These are phyloP conservation scores for Drosophila acutilabella DNA, from an alignment of 2,888 invertebrate species.

Conservation along the genomic window DNA sequence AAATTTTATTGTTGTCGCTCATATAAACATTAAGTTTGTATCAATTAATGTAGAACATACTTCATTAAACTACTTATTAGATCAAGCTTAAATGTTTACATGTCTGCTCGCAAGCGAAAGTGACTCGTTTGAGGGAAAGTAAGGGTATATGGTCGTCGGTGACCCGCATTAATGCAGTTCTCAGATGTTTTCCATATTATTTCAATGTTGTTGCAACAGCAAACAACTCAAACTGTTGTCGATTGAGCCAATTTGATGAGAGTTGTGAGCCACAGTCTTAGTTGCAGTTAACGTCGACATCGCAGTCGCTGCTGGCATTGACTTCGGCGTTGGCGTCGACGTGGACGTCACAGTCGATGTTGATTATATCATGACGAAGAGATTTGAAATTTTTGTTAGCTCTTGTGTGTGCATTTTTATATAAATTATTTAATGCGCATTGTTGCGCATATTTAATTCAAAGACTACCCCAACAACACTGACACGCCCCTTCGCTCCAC, in stretches of 20 bases:
- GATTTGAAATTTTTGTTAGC: slow-evolving; percentile 68
- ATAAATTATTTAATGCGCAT: slow-evolving; percentile 78
- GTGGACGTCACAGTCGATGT: neutral
- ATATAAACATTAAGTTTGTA: no score
- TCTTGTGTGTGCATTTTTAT: slow-evolving; percentile 74
- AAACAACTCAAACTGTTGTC: slow-evolving; percentile 44
- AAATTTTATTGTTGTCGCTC: no score
- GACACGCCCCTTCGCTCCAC: neutral
- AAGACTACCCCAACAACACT: slow-evolving; percentile 7
- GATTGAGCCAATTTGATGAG: slow-evolving; percentile 59
- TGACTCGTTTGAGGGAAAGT: no score
- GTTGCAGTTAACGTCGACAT: slow-evolving; percentile 1
- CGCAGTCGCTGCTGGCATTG: slow-evolving; percentile 4
- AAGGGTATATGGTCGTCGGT: slow-evolving; percentile 10
- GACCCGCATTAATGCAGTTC: neutral
- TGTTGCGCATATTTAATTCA: slow-evolving; percentile 63
- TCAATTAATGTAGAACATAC: no score
- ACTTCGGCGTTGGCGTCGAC: neutral
- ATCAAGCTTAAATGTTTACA: no score
- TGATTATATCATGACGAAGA: slow-evolving; percentile 68
- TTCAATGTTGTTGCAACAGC: slow-evolving; percentile 55
- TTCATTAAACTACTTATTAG: no score
- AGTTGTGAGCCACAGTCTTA: slow-evolving; percentile 18
- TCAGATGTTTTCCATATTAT: slow-evolving; percentile 16
- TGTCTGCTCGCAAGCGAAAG: no score